These are phyloP conservation scores for Aspidoscelis tigris DNA, from an alignment of 2,113 vertebrate species.

Conservation along the genomic window DNA sequence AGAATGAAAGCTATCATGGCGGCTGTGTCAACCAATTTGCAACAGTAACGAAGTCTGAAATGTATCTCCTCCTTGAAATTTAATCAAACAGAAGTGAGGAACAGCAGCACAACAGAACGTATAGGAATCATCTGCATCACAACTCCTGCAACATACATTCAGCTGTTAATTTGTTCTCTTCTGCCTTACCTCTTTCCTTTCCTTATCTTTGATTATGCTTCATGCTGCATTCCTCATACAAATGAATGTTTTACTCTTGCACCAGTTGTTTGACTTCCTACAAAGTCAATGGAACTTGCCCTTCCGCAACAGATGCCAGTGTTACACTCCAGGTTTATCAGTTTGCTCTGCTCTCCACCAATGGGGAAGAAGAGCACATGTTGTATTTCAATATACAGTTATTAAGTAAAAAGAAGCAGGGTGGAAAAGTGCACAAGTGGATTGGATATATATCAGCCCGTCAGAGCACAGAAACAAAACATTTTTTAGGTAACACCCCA, in stretches of 20 bases:
- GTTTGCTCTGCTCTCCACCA: accelerated
- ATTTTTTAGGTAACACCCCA: background rate
- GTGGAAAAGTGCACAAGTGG: slow-evolving; percentile 58
- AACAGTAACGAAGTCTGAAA: accelerated
- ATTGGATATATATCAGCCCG: slow-evolving; percentile 36
- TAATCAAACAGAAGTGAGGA: background rate
- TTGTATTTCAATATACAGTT: accelerated
- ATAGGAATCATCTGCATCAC: slow-evolving; percentile 7
- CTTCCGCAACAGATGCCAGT: background rate
- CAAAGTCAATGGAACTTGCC: background rate
- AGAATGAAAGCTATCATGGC: background rate
- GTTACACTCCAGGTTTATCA: background rate
- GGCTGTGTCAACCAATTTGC: background rate
- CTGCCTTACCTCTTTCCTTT: background rate
- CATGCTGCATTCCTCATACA: background rate
- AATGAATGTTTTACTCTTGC: accelerated
- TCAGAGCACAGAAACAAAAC: background rate
- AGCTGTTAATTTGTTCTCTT: background rate
- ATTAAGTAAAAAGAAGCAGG: background rate
- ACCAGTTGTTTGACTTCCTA: background rate
- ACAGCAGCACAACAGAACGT: background rate
- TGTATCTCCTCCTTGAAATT: background rate
- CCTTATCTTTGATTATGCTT: accelerated
- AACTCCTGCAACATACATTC: accelerated
- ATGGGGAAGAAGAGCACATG: slow-evolving; percentile 19